Base-by-base conservation (phyloP, 1,140 invertebrate genomes). In the Dufourea novaeangliae region DNA sequence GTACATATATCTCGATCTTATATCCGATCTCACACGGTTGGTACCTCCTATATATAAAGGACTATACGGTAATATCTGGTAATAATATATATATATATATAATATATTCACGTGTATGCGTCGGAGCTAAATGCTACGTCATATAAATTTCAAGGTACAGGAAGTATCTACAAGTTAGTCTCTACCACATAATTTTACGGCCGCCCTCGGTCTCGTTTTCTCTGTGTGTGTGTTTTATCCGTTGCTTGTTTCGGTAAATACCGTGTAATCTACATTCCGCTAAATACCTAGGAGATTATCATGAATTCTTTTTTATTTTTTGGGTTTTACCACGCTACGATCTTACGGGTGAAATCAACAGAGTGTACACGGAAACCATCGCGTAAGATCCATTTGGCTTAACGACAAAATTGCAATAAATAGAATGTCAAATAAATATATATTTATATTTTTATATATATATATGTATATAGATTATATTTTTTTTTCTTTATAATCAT, bases 71-170 rank as follows among this genome's bases (percentile, higher is more conserved):
- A 81, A 27, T 81, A 74, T 81, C 39, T 68, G 59, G 80, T 86
- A 81, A 64, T 83, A 86, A 78, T 83, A 82, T 73, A 77, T 76
- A 76, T 82, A 52, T 76, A 79, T 84, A 46, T 75, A 70, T 71
- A 50, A 68, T 80, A 78, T 78, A 41, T 74, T 66, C 77, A 52
- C 69, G 66, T 79, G 52, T 77, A 75, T 78, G 62, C 57, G 57
- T 62, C 10, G 39, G 68, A 84, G 62, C 83, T 89, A 83, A 67
- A 54, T 46, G 17, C 82, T 89, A 90, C 80, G 70, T 89, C 85
- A 90, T 90, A 90, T 86, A 90, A 89, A 90, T 89, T 89, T 89
- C 80, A 90, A 90, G 88, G 89, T 90, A 90, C 88, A 86, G 86
- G 87, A 88, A 88, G 88, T 90, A 90, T 90, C 89, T 90, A 90